Percentiles rank a stretch among this genome's conserved stretches.
Conservation (phyloP, 2,888 invertebrate species). For the Chesias legatella region DNA sequence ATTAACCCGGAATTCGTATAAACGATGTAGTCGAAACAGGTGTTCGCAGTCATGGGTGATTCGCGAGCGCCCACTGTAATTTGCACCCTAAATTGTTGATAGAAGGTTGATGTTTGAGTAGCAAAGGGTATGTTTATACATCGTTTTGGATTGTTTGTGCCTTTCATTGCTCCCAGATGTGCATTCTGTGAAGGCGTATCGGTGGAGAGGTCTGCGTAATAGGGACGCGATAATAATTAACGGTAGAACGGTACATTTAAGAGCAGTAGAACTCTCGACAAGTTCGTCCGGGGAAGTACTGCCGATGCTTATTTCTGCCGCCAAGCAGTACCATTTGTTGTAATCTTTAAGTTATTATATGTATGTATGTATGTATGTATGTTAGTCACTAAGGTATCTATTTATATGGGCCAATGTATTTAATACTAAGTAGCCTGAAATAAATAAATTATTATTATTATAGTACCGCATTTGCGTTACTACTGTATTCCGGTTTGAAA, state of each 20-base stretch:
- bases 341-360: no score
- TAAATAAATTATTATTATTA: no score
- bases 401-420: no score
- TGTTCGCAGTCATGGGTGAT: conserved; percentile 65
- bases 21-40: conserved; percentile 75
- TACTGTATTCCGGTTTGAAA: no score
- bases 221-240: conserved; percentile 68
- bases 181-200: conserved; percentile 71
- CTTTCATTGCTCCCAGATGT: conserved; percentile 77
- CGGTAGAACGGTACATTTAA: conserved; percentile 34
- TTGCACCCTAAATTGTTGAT: conserved; percentile 35
- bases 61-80: conserved; percentile 13
- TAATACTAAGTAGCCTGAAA: no score
- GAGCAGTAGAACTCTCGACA: conserved; percentile 44
- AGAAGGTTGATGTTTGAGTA: not conserved
- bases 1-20: conserved; percentile 37
- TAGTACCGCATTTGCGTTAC: no score
- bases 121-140: no score
- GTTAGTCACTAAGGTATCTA: no score
- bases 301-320: no score
- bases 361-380: no score
- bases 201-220: conserved; percentile 59
- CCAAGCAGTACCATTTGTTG: no score
- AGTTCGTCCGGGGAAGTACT: no score
- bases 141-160: conserved; percentile 33